Evolutionary conservation across 2,113 vertebrate genomes (phyloP).

Genomic region (Elaphurus davidianus): DNA sequence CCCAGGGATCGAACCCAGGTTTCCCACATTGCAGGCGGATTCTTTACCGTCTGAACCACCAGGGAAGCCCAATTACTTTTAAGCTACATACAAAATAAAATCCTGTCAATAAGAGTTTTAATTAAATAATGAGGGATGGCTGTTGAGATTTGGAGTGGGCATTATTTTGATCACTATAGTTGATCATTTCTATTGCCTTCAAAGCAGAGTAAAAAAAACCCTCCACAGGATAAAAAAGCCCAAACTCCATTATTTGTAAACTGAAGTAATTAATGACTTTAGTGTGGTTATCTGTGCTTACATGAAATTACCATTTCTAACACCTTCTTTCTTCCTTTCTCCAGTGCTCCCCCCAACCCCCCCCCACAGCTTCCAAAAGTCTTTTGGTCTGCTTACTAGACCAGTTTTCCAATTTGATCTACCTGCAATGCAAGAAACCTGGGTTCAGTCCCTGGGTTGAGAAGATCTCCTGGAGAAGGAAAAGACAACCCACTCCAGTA

Average conservation of each 20-base stretch:
- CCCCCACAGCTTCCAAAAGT: background rate
- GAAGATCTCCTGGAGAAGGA: background rate
- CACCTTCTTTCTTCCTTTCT: background rate
- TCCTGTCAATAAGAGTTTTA: constrained; percentile 1
- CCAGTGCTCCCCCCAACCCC: background rate
- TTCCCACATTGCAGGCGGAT: background rate
- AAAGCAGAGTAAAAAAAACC: background rate
- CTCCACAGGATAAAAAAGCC: background rate
- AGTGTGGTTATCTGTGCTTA: background rate
- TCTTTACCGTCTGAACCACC: background rate
- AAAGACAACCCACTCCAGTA: background rate
- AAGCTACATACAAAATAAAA: background rate
- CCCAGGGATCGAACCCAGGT: background rate
- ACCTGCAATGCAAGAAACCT: background rate
- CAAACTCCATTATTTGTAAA: constrained; percentile 16
- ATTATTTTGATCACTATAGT: constrained; percentile 12
- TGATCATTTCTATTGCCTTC: background rate
- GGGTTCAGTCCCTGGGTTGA: background rate
- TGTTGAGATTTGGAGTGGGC: background rate
- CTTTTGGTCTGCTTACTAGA: background rate
- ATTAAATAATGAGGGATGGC: constrained; percentile 14
- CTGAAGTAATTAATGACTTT: constrained; percentile 9
- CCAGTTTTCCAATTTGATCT: background rate
- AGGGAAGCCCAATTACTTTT: background rate
- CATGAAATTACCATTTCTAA: background rate